phyloP scores from a whole-genome alignment of 2,888 invertebrate genomes.

The Dynastes grantii region DNA sequence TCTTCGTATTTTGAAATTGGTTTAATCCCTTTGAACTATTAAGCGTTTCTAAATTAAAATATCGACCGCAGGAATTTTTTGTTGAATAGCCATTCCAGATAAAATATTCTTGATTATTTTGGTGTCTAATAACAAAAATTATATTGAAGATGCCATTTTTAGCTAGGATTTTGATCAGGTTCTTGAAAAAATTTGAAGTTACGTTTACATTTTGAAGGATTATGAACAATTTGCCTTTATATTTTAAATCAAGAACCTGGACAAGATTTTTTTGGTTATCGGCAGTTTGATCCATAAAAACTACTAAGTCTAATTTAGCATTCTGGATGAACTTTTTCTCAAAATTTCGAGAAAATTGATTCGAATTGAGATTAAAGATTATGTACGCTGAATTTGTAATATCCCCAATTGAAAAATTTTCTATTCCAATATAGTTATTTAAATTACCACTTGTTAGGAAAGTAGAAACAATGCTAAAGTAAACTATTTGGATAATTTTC shows the following conservation, averaged over 20 bases:
- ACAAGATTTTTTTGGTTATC: neutral
- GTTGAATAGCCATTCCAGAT: constrained; percentile 6
- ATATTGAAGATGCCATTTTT: constrained; percentile 16
- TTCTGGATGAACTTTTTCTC: neutral
- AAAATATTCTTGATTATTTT: neutral
- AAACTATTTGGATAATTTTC: neutral
- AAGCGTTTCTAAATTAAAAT: neutral
- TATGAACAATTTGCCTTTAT: neutral
- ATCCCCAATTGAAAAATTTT: neutral
- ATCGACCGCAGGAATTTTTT: constrained; percentile 7
- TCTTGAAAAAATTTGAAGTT: neutral
- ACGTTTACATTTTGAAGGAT: neutral
- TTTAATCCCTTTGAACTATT: neutral
- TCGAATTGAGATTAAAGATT: neutral
- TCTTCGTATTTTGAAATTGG: constrained; percentile 11
- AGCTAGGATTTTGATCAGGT: neutral
- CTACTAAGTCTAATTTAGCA: neutral
- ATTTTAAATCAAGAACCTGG: neutral
- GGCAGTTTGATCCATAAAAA: neutral
- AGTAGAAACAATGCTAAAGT: neutral
- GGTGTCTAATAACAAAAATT: constrained; percentile 2
- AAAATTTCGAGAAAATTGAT: neutral
- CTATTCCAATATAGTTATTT: no score
- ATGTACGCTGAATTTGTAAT: neutral
- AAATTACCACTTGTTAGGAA: neutral